Evolutionary conservation across 2,888 invertebrate genomes (phyloP).

Genomic region (Hemaris fuciformis): DNA sequence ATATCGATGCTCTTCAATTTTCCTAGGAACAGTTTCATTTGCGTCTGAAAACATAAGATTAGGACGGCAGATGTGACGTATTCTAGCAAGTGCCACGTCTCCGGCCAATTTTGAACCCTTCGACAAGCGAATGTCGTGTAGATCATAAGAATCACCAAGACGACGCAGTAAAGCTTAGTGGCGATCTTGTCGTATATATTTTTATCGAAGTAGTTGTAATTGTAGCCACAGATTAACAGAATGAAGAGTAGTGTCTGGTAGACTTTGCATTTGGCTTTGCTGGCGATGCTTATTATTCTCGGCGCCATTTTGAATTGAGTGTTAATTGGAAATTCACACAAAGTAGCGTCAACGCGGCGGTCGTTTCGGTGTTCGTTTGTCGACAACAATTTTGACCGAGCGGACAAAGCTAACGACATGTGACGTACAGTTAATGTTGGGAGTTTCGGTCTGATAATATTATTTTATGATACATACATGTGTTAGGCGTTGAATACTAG

Average conservation of each 20-base stretch:
- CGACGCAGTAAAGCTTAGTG: slow-evolving; percentile 44
- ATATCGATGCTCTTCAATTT: slow-evolving; percentile 47
- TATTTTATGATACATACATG: background rate
- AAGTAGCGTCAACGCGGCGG: slow-evolving; percentile 39
- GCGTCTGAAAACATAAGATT: slow-evolving; percentile 47
- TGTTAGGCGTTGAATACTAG: background rate
- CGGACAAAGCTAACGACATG: slow-evolving; percentile 30
- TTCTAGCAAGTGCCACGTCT: slow-evolving; percentile 57
- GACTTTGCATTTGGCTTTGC: slow-evolving; percentile 29
- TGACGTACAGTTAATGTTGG: slow-evolving; percentile 25
- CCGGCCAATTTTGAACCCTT: slow-evolving; percentile 34
- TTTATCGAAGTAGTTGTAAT: slow-evolving; percentile 49
- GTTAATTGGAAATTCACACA: slow-evolving; percentile 33
- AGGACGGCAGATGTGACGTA: slow-evolving; percentile 46
- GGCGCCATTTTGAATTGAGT: slow-evolving; percentile 32
- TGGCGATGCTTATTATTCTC: slow-evolving; percentile 24
- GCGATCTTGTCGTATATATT: slow-evolving; percentile 30
- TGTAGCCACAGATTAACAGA: slow-evolving; percentile 57
- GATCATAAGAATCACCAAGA: slow-evolving; percentile 36
- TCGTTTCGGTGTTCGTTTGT: slow-evolving; percentile 46
- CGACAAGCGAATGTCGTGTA: slow-evolving; percentile 50
- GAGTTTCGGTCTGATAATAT: slow-evolving; percentile 29
- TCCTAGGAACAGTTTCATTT: slow-evolving; percentile 40
- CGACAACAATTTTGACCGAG: slow-evolving; percentile 41
- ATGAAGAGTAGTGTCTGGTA: slow-evolving; percentile 47